Conservation (phyloP, 1,140 invertebrate species). For the Anastatus disparis region DNA sequence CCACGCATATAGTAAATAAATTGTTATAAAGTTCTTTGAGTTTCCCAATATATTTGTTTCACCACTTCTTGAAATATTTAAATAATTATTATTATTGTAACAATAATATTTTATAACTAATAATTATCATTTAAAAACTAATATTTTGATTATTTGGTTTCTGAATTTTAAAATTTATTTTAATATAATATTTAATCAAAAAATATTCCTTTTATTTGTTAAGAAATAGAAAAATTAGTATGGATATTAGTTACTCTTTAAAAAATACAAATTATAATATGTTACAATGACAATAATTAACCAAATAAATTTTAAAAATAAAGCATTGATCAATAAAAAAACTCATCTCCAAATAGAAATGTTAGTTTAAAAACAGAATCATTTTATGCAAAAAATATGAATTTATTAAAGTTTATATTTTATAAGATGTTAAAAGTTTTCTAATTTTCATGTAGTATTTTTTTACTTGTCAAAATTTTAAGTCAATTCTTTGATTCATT, state of each 20-base stretch:
- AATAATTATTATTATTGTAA: background rate
- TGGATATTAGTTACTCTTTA: no score
- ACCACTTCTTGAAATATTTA: background rate
- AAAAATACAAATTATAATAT: no score
- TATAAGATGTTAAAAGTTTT: background rate
- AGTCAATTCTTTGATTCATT: background rate
- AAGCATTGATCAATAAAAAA: conserved; percentile 1
- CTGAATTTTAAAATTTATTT: background rate
- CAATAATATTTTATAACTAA: background rate
- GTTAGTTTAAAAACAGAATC: background rate
- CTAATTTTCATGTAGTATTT: conserved; percentile 14
- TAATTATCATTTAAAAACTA: background rate
- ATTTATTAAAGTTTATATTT: background rate
- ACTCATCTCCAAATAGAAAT: background rate
- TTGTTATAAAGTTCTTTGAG: background rate
- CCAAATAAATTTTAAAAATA: background rate
- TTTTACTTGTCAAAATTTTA: background rate
- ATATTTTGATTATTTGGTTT: background rate
- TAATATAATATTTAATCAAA: background rate
- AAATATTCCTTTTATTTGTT: background rate
- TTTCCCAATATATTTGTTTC: background rate
- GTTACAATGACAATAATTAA: background rate
- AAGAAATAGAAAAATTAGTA: no score
- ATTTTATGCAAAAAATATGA: background rate
- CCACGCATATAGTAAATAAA: background rate